phyloP scores from a whole-genome alignment of 2,797 vertebrate genomes.

The Coccyzus lansbergi region DNA sequence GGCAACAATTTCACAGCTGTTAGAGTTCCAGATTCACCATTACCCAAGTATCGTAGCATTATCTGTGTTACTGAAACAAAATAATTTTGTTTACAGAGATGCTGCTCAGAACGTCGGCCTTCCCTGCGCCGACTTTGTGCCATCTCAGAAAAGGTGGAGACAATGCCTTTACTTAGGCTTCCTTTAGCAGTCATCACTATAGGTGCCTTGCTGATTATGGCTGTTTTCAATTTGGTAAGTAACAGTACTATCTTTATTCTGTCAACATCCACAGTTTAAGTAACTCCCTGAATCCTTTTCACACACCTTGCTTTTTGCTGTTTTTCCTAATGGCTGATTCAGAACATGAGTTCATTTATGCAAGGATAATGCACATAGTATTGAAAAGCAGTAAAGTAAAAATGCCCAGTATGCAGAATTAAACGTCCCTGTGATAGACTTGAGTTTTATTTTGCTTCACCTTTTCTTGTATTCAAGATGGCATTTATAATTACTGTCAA shows the following conservation, averaged over 20 bases:
- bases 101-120: conserved; percentile 82
- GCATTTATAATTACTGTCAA: background rate
- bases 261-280: background rate
- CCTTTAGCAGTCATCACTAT: conserved; percentile 85
- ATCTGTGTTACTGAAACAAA: background rate
- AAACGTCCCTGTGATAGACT: background rate
- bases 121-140: conserved; percentile 78
- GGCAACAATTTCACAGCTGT: background rate
- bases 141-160: conserved; percentile 87
- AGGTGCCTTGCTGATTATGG: conserved; percentile 83
- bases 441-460: background rate
- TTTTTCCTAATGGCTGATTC: background rate
- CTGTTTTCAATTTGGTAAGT: conserved; percentile 90
- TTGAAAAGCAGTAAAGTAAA: background rate
- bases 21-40: conserved; percentile 26
- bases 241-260: background rate
- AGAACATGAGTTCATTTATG: background rate
- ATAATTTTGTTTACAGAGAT: conserved; percentile 73
- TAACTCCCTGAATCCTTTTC: background rate
- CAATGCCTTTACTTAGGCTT: conserved; percentile 86
- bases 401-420: background rate
- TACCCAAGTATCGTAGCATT: background rate
- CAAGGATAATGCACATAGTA: background rate
- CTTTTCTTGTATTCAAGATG: background rate
- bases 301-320: background rate